phyloP scores from a whole-genome alignment of 2,888 invertebrate genomes.

The Drosophila austrosaltans region DNA sequence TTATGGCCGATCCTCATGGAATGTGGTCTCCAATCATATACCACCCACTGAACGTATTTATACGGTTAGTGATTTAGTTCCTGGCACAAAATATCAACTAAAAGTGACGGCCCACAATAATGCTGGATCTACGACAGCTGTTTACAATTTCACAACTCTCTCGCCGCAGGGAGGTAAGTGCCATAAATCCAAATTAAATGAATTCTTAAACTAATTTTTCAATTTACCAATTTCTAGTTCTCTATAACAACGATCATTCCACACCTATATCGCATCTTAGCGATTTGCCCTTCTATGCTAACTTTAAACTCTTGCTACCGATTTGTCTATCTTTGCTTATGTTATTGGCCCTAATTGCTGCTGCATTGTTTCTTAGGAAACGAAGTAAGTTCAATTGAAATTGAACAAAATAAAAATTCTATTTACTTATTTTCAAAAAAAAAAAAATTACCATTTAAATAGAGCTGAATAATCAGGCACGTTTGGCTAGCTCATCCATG shows the following conservation, averaged over 20 bases:
- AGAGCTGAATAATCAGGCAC: slow-evolving; percentile 84
- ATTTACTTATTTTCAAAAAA: background rate
- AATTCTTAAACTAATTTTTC: background rate
- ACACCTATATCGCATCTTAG: slow-evolving; percentile 88
- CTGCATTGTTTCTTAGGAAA: slow-evolving; percentile 88
- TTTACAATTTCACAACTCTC: slow-evolving; percentile 93
- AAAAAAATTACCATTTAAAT: background rate
- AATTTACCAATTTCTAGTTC: slow-evolving; percentile 67
- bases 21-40: slow-evolving; percentile 91
- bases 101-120: slow-evolving; percentile 93
- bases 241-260: slow-evolving; percentile 87
- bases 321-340: slow-evolving; percentile 88
- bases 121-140: slow-evolving; percentile 92
- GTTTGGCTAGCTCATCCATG: slow-evolving; percentile 84
- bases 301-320: slow-evolving; percentile 86
- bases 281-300: slow-evolving; percentile 87
- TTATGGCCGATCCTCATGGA: slow-evolving; percentile 87
- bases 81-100: slow-evolving; percentile 89
- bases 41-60: slow-evolving; percentile 92
- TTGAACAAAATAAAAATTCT: too few species aligned
- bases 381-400: slow-evolving; percentile 85
- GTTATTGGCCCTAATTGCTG: slow-evolving; percentile 87
- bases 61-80: slow-evolving; percentile 90
- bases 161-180: slow-evolving; percentile 89
- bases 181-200: background rate